Evolutionary conservation across 2,888 invertebrate genomes (phyloP), one percentile per base, ranked within the genome.

Genomic region (Catocala sponsa): DNA sequence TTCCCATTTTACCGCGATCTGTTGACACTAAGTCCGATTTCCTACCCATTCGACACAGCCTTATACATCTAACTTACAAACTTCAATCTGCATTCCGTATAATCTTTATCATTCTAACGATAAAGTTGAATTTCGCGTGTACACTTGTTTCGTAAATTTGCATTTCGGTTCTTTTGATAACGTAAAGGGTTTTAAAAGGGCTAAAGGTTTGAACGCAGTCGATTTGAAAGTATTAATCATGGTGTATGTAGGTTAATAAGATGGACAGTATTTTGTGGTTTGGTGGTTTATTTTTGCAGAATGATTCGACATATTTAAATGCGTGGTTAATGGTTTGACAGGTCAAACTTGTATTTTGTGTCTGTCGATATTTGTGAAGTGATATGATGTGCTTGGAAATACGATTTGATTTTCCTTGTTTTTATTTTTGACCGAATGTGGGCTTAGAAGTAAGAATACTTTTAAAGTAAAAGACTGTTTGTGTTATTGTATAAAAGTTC

Each of bases 21-120:
- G 93, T 91, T 92, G 94, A 94, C 93, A 91, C 90, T 94, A 90
- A 94, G 91, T 73, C 88, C 91, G 87, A 91, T 91, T 91, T 90
- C 88, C 84, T 91, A 87, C 88, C 82, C 74, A 89, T 92, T 90
- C 84, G 91, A 82, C 77, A 78, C 85, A 88, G 84, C 84, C 84
- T 86, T 88, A 90, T 89, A 85, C 87, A 88, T 85, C 86, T 86
- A 74, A 81, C 70, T 70, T 71, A 83, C 85, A 74, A 82, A 75
- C 57, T 70, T 79, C 67, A 43, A 47, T 41, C 43, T 73, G 55
- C 65, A 63, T 46, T 33, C 11, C 6, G 49, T 41, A 25, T 52
- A 54, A n/a, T 43, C 65, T 68, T 78, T 76, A 77, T 75, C 12
- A 0, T 1, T n/a, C 44, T 43, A 0, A 15, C 0, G 0, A 50